Conservation (phyloP, 2,113 vertebrate genomes). For the Bos taurus region ARS-UCD2.0 NC_037352.1:2386501-2387000, state of each 20-base stretch:
- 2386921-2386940: background rate
- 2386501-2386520: background rate
- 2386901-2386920: background rate
- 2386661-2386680: background rate
- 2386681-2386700: background rate
- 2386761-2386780: background rate
- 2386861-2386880: background rate
- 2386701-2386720: background rate
- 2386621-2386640: background rate
- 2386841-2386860: background rate
- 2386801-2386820: background rate
- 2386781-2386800: background rate
- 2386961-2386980: background rate
- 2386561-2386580: background rate
- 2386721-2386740: background rate
- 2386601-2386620: background rate
- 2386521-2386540: background rate
- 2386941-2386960: background rate
- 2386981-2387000: background rate
- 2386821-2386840: background rate
- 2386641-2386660: background rate
- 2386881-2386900: background rate
- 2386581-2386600: background rate
- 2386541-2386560: background rate
- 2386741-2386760: background rate